Evolutionary conservation across 35 echinoderm and acorn worm genomes (phyloP).

Genomic region (Nesometra sesokonis): DNA sequence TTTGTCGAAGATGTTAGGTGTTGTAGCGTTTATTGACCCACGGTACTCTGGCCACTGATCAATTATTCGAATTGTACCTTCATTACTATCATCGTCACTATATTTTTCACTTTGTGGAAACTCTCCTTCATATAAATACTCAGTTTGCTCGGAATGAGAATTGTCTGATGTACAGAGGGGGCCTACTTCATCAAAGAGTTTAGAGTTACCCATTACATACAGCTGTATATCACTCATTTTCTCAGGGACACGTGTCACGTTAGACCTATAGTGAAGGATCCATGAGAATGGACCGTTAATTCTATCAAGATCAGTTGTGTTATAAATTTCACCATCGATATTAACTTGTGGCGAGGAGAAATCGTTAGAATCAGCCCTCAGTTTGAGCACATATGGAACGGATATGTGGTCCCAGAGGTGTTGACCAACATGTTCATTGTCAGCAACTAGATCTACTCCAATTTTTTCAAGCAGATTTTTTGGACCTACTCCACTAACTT

Average conservation of each 20-base stretch:
- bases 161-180: conserved; percentile 1
- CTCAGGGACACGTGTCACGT: background rate
- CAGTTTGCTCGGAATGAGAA: background rate
- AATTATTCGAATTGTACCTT: conserved; percentile 34
- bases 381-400: conserved; percentile 20
- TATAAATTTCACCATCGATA: conserved; percentile 11
- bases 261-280: conserved; percentile 13
- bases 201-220: conserved; percentile 29
- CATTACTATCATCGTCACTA: background rate
- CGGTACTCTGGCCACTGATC: conserved; percentile 30
- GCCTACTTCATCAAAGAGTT: conserved; percentile 25
- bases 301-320: background rate
- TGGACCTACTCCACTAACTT: conserved; percentile 27
- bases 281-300: conserved; percentile 27
- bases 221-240: conserved; percentile 19
- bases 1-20: conserved; percentile 17
- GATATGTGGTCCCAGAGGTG: conserved; percentile 28
- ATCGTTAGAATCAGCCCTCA: background rate
- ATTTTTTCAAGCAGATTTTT: background rate
- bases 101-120: background rate
- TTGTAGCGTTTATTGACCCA: background rate
- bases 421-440: conserved; percentile 16
- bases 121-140: background rate
- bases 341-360: background rate
- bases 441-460: conserved; percentile 8